phyloP scores from a whole-genome alignment of 2,797 vertebrate genomes.

The Rhodeus uyekii region DNA sequence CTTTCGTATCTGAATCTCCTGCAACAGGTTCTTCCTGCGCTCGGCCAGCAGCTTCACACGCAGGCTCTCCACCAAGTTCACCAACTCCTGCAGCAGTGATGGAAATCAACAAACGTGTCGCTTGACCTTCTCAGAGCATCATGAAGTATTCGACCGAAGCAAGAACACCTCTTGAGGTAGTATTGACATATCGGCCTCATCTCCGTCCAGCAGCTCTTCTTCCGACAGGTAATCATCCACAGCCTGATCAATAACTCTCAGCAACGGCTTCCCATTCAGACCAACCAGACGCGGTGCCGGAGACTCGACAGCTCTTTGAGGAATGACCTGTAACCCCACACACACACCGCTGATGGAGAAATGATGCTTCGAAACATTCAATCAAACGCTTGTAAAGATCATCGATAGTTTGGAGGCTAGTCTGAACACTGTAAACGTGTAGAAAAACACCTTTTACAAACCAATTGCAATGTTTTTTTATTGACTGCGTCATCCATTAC shows the following conservation, averaged over 20 bases:
- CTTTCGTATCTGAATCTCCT: slow-evolving; percentile 88
- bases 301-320: slow-evolving; percentile 72
- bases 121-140: too few species aligned
- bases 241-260: slow-evolving; percentile 62
- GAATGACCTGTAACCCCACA: slow-evolving; percentile 82
- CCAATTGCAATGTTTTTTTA: neutral
- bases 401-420: neutral
- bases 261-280: slow-evolving; percentile 71
- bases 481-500: neutral
- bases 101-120: neutral
- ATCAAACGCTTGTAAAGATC: too few species aligned
- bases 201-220: slow-evolving; percentile 73
- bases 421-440: neutral
- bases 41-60: slow-evolving; percentile 79
- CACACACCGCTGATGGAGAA: neutral
- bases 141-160: too few species aligned
- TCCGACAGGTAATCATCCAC: slow-evolving; percentile 75
- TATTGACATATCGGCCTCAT: slow-evolving; percentile 84
- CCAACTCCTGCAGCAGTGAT: slow-evolving; percentile 77
- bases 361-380: neutral
- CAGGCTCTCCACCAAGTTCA: slow-evolving; percentile 80
- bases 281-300: slow-evolving; percentile 73
- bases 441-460: neutral
- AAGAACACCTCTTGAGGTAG: slow-evolving; percentile 86
- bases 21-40: slow-evolving; percentile 79